These are phyloP conservation scores for Eulemur albifrons DNA, from an alignment of 2,797 vertebrate species.

Conservation along the genomic window DNA sequence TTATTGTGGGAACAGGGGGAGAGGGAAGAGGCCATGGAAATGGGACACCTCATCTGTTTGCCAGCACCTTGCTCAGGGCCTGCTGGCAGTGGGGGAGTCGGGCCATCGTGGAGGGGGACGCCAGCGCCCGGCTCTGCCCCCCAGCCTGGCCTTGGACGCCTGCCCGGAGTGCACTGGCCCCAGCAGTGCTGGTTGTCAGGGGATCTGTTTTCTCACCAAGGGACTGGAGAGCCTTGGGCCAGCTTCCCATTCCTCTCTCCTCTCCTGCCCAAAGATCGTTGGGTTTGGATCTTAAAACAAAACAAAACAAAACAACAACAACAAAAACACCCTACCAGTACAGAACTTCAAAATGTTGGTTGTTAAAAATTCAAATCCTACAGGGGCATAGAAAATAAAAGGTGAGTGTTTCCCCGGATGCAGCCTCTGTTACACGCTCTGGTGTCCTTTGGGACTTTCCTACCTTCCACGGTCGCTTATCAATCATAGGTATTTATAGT, in stretches of 20 bases:
- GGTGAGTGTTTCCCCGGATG: accelerated
- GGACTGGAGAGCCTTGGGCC: neutral
- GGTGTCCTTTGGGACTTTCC: neutral
- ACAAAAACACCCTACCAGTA: neutral
- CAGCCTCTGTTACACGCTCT: neutral
- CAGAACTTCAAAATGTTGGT: neutral
- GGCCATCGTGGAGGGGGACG: accelerated
- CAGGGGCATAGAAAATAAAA: neutral
- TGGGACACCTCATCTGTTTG: neutral
- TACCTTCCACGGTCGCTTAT: neutral
- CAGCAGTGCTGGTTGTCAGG: neutral
- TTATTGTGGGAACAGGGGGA: accelerated
- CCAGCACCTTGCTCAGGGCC: neutral
- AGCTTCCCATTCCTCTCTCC: neutral
- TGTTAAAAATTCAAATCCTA: neutral
- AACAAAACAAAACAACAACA: no score
- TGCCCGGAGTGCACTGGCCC: neutral
- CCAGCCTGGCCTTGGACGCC: neutral
- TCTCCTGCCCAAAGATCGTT: neutral
- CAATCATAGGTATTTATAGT: neutral
- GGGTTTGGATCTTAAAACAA: neutral
- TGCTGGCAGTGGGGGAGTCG: neutral
- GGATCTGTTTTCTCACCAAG: slow-evolving; percentile 1
- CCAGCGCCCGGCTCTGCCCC: neutral
- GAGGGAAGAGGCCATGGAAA: neutral